These are phyloP conservation scores for Origma solitaria DNA, from an alignment of 2,113 vertebrate genomes.

Conservation along the genomic window DNA sequence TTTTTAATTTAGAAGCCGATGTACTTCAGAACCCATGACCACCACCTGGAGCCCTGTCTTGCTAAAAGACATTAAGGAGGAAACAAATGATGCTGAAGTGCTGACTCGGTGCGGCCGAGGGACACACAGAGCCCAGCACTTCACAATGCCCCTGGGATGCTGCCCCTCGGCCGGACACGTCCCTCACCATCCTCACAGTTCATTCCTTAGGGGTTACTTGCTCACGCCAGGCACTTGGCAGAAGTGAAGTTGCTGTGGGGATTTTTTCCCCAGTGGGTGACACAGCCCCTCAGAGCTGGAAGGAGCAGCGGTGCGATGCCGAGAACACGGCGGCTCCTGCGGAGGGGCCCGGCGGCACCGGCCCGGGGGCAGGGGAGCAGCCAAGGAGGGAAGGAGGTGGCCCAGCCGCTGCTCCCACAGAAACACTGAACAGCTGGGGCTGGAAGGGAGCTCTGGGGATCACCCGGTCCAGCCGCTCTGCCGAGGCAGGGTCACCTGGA, in stretches of 20 bases:
- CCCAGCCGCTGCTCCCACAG: not conserved
- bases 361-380: not conserved
- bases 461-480: not conserved
- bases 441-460: not conserved
- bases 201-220: too few relatives aligned
- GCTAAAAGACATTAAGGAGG: not conserved
- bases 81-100: not conserved
- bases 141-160: not conserved
- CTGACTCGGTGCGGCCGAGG: not conserved
- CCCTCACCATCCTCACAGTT: not conserved
- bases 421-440: not conserved
- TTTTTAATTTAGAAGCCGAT: not conserved
- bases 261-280: not conserved
- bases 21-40: not conserved
- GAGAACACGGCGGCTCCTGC: not conserved
- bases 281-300: not conserved
- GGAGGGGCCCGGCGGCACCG: not conserved
- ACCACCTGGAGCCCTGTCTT: not conserved
- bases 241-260: accelerated
- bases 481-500: not conserved
- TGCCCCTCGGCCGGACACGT: not conserved
- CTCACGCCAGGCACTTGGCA: not conserved
- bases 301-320: not conserved
- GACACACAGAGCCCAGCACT: not conserved
- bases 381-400: not conserved